Evolutionary conservation across 2,888 invertebrate species (phyloP).

Genomic region (Microctonus brassicae): DNA sequence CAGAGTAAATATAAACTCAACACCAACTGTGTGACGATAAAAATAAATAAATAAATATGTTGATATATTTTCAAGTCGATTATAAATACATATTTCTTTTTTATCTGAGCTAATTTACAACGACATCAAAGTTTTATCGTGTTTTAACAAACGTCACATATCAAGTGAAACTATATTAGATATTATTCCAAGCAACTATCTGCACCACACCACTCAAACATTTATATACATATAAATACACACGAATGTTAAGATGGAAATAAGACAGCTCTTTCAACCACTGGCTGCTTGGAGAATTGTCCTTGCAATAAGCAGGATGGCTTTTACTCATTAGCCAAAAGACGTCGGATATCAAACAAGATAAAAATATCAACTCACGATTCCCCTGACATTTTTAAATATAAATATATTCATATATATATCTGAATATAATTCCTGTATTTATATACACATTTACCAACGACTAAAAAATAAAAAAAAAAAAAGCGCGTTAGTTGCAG

Average conservation of each 20-base stretch:
- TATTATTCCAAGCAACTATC: not conserved
- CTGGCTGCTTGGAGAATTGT: not conserved
- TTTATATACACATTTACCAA: constrained; percentile 8
- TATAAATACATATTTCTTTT: constrained; percentile 13
- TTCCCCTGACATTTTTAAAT: constrained; percentile 16
- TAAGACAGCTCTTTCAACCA: not conserved
- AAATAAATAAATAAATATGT: not conserved
- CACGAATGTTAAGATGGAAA: no score
- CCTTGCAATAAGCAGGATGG: constrained; percentile 24
- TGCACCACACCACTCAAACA: no score
- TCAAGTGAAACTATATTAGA: not conserved
- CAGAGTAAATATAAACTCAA: no score
- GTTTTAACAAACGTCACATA: not conserved
- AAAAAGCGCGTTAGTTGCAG: no score
- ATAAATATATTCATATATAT: not conserved
- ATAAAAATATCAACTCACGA: constrained; percentile 18
- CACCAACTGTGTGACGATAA: no score
- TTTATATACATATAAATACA: constrained; percentile 1
- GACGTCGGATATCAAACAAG: constrained; percentile 24
- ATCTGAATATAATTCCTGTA: not conserved
- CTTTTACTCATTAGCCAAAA: constrained; percentile 40
- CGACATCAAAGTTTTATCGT: constrained; percentile 19
- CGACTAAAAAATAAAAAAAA: not conserved
- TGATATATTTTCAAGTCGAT: constrained; percentile 6
- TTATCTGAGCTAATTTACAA: constrained; percentile 30